These are phyloP conservation scores for Hemicentrotus pulcherrimus DNA, from an alignment of 35 echinoderm and acorn worm species.

Conservation along the genomic window DNA sequence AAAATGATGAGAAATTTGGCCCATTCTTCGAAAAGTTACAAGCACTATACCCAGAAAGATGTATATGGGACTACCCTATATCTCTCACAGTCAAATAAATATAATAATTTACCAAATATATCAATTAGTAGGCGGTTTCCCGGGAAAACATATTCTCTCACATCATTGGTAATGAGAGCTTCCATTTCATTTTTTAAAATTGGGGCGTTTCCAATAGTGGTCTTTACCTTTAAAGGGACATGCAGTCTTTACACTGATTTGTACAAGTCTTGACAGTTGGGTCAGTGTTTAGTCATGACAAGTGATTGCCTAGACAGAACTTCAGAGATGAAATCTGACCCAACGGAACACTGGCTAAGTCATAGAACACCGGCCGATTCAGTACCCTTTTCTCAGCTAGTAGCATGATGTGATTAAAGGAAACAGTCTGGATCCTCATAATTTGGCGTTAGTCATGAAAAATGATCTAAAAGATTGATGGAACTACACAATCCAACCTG, in stretches of 20 bases:
- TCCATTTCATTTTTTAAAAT: too few species aligned
- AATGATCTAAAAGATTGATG: not conserved
- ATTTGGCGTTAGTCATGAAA: not conserved
- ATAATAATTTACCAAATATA: too few species aligned
- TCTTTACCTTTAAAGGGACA: not conserved
- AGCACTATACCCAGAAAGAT: too few species aligned
- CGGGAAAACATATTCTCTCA: too few species aligned
- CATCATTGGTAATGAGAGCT: too few species aligned
- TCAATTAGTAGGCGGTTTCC: too few species aligned
- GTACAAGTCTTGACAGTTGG: not conserved
- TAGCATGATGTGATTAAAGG: not conserved
- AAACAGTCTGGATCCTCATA: not conserved
- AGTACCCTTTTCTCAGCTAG: not conserved
- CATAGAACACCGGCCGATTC: not conserved
- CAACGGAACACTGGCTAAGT: not conserved
- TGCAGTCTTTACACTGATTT: not conserved
- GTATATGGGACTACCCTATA: too few species aligned
- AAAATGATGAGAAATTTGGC: too few species aligned
- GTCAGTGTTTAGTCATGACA: conserved; percentile 1
- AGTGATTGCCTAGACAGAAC: not conserved
- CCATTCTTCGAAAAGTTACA: too few species aligned
- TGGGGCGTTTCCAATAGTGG: too few species aligned
- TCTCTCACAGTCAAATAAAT: too few species aligned
- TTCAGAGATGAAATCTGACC: not conserved
- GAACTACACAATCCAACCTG: not conserved